phyloP scores from a whole-genome alignment of 2,113 vertebrate genomes.

The Hyaena hyaena region DNA sequence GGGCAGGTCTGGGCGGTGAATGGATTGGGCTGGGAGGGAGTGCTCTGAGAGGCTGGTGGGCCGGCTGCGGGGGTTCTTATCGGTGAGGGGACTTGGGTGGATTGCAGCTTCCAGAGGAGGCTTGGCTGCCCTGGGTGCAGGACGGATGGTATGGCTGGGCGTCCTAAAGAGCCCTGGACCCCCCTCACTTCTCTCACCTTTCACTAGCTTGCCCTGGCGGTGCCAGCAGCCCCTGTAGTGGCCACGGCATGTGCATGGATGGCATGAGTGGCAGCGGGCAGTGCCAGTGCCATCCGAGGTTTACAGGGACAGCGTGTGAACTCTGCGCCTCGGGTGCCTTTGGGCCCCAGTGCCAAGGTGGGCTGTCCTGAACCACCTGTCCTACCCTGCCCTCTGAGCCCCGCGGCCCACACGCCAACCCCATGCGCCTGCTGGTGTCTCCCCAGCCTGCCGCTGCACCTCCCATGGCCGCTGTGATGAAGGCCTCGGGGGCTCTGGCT shows the following conservation, averaged over 20 bases:
- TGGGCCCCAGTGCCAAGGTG: constrained; percentile 92
- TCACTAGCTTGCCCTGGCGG: constrained; percentile 91
- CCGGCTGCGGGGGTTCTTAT: neutral
- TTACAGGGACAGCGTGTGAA: constrained; percentile 91
- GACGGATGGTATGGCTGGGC: neutral
- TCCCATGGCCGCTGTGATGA: constrained; percentile 86
- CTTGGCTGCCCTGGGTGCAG: neutral
- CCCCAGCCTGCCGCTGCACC: constrained; percentile 87
- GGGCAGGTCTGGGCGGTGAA: neutral
- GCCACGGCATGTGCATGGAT: constrained; percentile 88
- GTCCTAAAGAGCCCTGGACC: neutral
- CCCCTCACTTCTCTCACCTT: neutral
- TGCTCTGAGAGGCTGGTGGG: neutral
- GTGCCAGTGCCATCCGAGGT: constrained; percentile 89
- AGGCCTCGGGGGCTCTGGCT: constrained; percentile 88
- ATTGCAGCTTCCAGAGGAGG: neutral
- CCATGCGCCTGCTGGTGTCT: neutral
- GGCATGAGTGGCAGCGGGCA: constrained; percentile 86
- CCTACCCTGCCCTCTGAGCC: neutral
- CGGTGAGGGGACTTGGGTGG: too few relatives aligned
- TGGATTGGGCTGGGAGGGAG: neutral
- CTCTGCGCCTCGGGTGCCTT: constrained; percentile 86
- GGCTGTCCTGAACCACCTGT: neutral
- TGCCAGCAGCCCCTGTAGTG: constrained; percentile 88
- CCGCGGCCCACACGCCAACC: neutral